These are phyloP conservation scores for Hylaea fasciaria DNA, from an alignment of 2,888 invertebrate species.

Conservation along the genomic window DNA sequence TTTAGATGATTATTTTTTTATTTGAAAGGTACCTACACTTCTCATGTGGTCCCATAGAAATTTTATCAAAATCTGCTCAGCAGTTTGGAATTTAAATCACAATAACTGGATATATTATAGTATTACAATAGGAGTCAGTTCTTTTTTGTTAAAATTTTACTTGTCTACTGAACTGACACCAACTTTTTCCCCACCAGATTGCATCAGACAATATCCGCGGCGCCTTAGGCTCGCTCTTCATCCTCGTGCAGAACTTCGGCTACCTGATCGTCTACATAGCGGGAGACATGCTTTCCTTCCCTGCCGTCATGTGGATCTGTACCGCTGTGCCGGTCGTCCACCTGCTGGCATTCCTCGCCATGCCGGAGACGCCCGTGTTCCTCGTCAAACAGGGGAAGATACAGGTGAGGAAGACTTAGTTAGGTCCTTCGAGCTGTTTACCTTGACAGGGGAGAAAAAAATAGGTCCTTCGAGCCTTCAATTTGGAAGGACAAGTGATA, in stretches of 20 bases:
- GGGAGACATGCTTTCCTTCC: conserved; percentile 72
- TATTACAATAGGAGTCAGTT: too few species aligned
- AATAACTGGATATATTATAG: too few species aligned
- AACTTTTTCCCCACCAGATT: conserved; percentile 55
- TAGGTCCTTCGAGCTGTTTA: background rate
- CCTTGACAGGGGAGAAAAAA: background rate
- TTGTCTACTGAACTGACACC: background rate
- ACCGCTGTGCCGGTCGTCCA: conserved; percentile 71
- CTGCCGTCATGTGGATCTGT: conserved; percentile 74
- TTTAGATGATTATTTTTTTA: too few species aligned
- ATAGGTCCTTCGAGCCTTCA: background rate
- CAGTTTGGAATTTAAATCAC: too few species aligned
- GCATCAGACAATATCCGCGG: conserved; percentile 78
- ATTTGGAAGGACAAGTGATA: too few species aligned
- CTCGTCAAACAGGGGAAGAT: conserved; percentile 76
- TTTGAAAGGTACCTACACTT: too few species aligned
- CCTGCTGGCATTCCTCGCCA: conserved; percentile 66
- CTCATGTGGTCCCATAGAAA: too few species aligned
- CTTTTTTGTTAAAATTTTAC: too few species aligned
- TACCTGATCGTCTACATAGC: conserved; percentile 77
- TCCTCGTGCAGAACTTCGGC: conserved; percentile 77
- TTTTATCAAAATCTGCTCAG: too few species aligned
- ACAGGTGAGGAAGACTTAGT: conserved; percentile 58
- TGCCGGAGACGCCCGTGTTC: conserved; percentile 82
- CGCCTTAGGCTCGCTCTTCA: conserved; percentile 77